phyloP scores from a whole-genome alignment of 2,797 vertebrate genomes.

The Percopsis omiscomaycus region DNA sequence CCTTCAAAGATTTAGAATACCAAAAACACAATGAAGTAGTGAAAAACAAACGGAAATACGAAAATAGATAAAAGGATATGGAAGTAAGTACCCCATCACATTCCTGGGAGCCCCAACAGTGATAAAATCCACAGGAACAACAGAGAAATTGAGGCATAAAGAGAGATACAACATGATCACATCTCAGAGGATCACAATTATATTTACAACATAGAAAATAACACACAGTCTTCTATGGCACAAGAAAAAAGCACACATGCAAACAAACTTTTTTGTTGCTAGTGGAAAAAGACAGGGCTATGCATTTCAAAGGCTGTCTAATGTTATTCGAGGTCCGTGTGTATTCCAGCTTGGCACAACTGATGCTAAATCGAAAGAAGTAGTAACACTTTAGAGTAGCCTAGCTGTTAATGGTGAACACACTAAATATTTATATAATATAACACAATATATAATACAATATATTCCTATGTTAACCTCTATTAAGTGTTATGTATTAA shows the following conservation, averaged over 20 bases:
- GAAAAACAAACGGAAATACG: constrained; percentile 11
- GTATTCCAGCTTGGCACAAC: constrained; percentile 2
- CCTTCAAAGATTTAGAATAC: neutral
- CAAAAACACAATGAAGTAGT: neutral
- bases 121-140: constrained; percentile 83
- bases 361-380: constrained; percentile 5
- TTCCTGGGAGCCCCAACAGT: constrained; percentile 83
- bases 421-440: too few species aligned
- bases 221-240: constrained; percentile 49
- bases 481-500: too few species aligned
- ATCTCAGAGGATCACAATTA: constrained; percentile 66
- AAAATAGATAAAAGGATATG: constrained; percentile 28
- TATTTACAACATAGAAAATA: constrained; percentile 73
- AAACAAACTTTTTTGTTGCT: constrained; percentile 31
- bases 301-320: constrained; percentile 7
- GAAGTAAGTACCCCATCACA: constrained; percentile 80
- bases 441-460: too few species aligned
- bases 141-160: constrained; percentile 77
- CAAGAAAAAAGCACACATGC: constrained; percentile 28
- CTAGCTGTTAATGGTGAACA: too few species aligned
- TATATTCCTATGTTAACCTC: too few species aligned
- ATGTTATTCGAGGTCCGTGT: constrained; percentile 15
- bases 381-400: neutral
- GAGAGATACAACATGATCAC: constrained; percentile 69
- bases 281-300: constrained; percentile 17